phyloP scores from a whole-genome alignment of 1,140 invertebrate genomes.

The Zophobas atratus region DNA sequence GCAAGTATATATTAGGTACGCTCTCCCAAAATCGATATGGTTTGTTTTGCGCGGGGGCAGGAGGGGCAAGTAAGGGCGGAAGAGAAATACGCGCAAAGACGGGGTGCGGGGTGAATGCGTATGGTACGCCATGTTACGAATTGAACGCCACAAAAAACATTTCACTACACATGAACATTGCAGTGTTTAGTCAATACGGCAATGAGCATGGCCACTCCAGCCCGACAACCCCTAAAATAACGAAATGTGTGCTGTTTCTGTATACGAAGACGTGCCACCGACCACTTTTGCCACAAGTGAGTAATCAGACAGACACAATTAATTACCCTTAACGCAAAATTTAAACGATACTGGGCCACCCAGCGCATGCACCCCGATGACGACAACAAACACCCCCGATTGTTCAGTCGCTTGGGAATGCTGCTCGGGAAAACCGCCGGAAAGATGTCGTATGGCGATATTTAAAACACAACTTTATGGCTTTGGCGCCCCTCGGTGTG shows the following conservation, averaged over 20 bases:
- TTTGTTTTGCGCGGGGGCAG: conserved; percentile 64
- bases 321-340: neutral
- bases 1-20: conserved; percentile 65
- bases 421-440: no score
- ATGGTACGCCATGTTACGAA: conserved; percentile 67
- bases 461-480: no score
- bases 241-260: neutral
- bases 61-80: conserved; percentile 62
- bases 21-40: conserved; percentile 66
- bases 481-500: no score
- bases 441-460: no score
- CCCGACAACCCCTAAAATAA: conserved; percentile 2
- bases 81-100: conserved; percentile 61
- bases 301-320: conserved; percentile 17
- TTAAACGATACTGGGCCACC: conserved; percentile 1
- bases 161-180: conserved; percentile 64
- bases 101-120: conserved; percentile 60
- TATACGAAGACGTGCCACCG: neutral
- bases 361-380: conserved; percentile 3
- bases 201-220: conserved; percentile 6
- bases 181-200: conserved; percentile 63
- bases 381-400: neutral
- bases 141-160: conserved; percentile 61
- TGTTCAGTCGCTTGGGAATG: no score
- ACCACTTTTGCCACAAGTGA: conserved; percentile 6